Evolutionary conservation across 2,797 vertebrate species (phyloP), one percentile per base, ranked within the genome.

Genomic region (Helicolenus hilgendorfi): DNA sequence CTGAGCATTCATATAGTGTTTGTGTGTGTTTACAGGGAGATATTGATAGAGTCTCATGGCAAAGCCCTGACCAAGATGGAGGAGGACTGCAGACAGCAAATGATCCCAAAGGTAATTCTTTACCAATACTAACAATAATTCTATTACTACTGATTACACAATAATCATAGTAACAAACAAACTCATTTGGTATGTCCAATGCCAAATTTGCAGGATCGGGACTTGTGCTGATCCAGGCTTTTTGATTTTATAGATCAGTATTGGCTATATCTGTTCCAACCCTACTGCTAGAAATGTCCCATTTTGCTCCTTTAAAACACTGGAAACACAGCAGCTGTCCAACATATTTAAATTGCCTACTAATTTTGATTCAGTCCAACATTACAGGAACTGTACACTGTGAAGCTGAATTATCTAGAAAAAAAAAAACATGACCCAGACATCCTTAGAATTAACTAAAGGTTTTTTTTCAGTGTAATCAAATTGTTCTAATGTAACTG

Each of bases 51-150:
- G 92, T 96, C 97, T 81, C 97, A 98, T 93, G 91, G 95, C 87
- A 97, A 91, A 94, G 97, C 96, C 85, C 79, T 96, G 5, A 94
- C 96, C 85, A 94, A 97, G 92, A 96, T 98, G 92, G 97, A 98
- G 89, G 96, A 98, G 81, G 92, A 93, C 0, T 93, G 96, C 77
- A 95, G 89, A 79, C 96, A 96, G 91, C 89, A 91, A 68, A 82
- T 94, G 68, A 20, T 73, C 45, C 79, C 68, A 35, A 58, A 93
- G 88, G 92, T 95, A 82, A 77, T 38, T 69, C 4, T 72, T 79
- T 27, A 64, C 0, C 2, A 27, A 20, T 72, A 56, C 13, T 56
- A 31, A 33, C 58, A 76, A 10, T 55, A 45, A 67, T 1, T 6
- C 13, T 71, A 35, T 67, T 27, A 31, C 14, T 29, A 55, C n/a